Percentiles rank a stretch among this genome's conserved stretches.
Conservation (phyloP, 2,888 invertebrate genomes). For the Mythimna impura region DNA sequence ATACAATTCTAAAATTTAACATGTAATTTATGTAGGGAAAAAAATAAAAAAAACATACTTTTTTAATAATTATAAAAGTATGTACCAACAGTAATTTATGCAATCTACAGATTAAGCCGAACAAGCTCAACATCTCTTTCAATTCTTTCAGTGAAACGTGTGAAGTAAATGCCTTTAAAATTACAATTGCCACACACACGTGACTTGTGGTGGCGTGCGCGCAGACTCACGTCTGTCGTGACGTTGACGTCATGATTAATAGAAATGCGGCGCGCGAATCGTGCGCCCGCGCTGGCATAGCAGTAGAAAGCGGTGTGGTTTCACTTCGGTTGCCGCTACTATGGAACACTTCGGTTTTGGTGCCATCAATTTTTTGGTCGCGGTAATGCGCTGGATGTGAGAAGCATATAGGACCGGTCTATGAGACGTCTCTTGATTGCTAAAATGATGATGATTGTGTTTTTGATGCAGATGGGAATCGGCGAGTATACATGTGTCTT, state of each 20-base stretch:
- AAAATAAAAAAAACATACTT: too few species aligned
- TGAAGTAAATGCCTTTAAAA: conserved; percentile 37
- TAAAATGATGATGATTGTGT: too few species aligned
- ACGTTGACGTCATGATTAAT: conserved; percentile 75
- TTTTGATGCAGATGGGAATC: too few species aligned
- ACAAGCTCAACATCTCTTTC: neutral
- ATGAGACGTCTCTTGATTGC: too few species aligned
- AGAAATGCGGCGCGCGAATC: conserved; percentile 76
- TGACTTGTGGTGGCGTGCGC: conserved; percentile 62
- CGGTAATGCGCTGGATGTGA: too few species aligned
- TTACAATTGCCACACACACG: conserved; percentile 59
- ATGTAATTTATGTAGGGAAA: too few species aligned
- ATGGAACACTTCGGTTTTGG: conserved; percentile 27
- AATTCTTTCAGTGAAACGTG: conserved; percentile 40
- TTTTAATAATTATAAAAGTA: too few species aligned
- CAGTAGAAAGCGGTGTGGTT: conserved; percentile 78
- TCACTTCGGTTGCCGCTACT: conserved; percentile 67
- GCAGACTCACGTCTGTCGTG: conserved; percentile 71
- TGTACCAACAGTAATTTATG: too few species aligned
- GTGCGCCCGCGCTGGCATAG: conserved; percentile 69
- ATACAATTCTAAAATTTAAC: too few species aligned
- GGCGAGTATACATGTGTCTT: too few species aligned
- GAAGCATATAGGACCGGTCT: too few species aligned
- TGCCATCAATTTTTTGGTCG: too few species aligned
- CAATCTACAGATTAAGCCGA: neutral